Percentiles rank a stretch among this genome's conserved stretches.
Evolutionary conservation across 2,888 invertebrate genomes (phyloP).

Genomic region (Drymonia ruficornis): DNA sequence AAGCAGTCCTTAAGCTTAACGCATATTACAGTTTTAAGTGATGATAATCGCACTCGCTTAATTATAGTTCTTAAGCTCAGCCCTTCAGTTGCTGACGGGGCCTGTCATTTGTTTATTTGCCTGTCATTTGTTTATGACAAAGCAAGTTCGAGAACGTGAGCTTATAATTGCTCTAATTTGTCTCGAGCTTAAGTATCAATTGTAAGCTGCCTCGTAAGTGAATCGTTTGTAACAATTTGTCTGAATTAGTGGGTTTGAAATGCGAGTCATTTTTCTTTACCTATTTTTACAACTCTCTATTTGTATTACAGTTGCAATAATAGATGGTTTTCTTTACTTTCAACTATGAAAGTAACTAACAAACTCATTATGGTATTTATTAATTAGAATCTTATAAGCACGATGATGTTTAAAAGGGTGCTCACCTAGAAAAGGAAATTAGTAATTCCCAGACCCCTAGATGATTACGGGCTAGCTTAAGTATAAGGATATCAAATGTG

Average conservation of each 20-base stretch:
- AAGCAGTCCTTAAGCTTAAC: no score
- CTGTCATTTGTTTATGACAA: constrained; percentile 2
- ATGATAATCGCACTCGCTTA: not conserved
- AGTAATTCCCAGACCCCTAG: no score
- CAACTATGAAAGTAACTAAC: no score
- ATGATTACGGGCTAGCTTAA: no score
- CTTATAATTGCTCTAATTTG: not conserved
- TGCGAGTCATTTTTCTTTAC: not conserved
- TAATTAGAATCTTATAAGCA: no score
- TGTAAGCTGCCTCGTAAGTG: not conserved
- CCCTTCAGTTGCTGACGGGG: not conserved
- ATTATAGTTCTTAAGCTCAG: not conserved
- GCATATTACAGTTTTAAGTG: not conserved
- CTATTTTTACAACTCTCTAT: no score
- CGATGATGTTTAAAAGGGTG: no score
- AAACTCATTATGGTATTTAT: no score
- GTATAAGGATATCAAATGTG: no score
- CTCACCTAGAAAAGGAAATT: no score
- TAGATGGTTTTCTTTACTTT: no score
- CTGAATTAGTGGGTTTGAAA: not conserved
- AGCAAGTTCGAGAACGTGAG: not conserved
- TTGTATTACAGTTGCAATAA: no score
- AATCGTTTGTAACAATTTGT: not conserved
- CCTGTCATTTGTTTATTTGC: not conserved
- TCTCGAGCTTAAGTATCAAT: not conserved